Evolutionary conservation across 2,888 invertebrate genomes (phyloP).

Genomic region (Monoplex corrugatus): DNA sequence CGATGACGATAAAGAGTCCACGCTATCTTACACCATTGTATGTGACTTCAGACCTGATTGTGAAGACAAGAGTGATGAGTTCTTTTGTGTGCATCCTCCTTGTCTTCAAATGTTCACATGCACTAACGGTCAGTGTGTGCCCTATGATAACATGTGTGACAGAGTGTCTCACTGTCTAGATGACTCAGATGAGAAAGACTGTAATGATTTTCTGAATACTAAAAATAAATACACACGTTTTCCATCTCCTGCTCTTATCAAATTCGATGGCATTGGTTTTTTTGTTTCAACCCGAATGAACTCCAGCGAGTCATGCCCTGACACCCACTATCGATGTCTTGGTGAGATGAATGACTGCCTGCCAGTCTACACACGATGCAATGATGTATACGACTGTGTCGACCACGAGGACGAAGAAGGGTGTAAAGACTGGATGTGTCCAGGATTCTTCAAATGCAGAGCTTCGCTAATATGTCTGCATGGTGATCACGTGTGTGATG

Average conservation of each 20-base stretch:
- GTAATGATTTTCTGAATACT: not conserved
- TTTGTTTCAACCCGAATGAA: not conserved
- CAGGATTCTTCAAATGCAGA: not conserved
- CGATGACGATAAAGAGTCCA: not conserved
- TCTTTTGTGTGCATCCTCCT: not conserved
- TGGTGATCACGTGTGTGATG: slow-evolving; percentile 7
- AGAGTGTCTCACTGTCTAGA: not conserved
- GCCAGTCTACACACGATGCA: slow-evolving; percentile 18
- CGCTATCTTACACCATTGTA: not conserved
- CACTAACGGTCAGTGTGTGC: slow-evolving; percentile 3
- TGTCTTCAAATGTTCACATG: not conserved
- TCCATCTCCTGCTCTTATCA: not conserved
- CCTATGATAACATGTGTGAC: not conserved
- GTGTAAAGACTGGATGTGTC: not conserved
- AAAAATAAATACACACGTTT: not conserved
- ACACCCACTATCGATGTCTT: slow-evolving; percentile 2
- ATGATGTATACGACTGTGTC: not conserved
- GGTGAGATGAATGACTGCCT: not conserved
- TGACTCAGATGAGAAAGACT: not conserved
- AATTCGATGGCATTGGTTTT: not conserved
- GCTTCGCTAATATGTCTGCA: not conserved
- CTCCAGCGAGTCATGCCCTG: not conserved
- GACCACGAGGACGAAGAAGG: not conserved
- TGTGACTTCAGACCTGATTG: slow-evolving; percentile 12
- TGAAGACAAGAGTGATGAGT: not conserved